Evolutionary conservation across 2,888 invertebrate genomes (phyloP).

Genomic region (Carabus problematicus): DNA sequence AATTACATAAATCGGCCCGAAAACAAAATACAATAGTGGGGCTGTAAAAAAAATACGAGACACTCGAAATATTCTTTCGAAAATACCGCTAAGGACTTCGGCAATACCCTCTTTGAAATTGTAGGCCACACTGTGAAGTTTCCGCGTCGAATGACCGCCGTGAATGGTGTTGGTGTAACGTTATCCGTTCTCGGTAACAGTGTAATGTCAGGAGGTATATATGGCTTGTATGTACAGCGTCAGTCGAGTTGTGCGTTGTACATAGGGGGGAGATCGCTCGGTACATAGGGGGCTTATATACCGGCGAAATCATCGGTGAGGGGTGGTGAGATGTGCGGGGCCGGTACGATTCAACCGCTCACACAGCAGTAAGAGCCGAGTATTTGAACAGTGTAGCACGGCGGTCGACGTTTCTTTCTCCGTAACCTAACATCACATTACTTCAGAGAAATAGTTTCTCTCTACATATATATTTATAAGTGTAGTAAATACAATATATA

Average conservation of each 20-base stretch:
- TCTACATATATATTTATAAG: too few relatives aligned
- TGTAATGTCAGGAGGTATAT: conserved; percentile 33
- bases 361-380: conserved; percentile 25
- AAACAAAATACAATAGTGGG: conserved; percentile 1
- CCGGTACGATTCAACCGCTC: conserved; percentile 1
- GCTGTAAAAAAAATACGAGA: conserved; percentile 14
- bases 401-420: background rate
- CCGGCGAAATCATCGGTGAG: background rate
- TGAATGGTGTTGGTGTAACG: background rate
- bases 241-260: conserved; percentile 23
- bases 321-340: conserved; percentile 6
- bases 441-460: too few relatives aligned
- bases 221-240: conserved; percentile 18
- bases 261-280: conserved; percentile 36
- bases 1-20: background rate
- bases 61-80: conserved; percentile 34
- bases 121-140: conserved; percentile 15
- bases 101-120: conserved; percentile 20
- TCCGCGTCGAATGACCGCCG: background rate
- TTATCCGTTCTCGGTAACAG: conserved; percentile 21
- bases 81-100: conserved; percentile 38
- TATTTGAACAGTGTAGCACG: conserved; percentile 15
- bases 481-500: too few relatives aligned
- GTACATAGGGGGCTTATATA: conserved; percentile 35
- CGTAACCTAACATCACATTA: too few relatives aligned